These are phyloP conservation scores for Otolemur garnettii DNA, from an alignment of 2,113 vertebrate species.

Conservation along the genomic window DNA sequence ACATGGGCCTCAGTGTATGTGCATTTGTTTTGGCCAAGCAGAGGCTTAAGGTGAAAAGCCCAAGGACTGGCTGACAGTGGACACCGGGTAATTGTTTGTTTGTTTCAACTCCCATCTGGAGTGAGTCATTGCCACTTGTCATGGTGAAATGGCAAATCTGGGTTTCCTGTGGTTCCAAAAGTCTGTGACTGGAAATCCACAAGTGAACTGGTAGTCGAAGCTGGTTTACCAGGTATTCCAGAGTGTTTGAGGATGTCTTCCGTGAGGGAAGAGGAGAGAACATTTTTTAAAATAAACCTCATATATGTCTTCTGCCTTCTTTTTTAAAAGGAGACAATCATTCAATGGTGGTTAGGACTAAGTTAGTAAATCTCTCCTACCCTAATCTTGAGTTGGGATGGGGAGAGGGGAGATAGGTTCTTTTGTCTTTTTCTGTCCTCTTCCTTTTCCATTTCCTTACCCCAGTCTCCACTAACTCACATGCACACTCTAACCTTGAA, in stretches of 20 bases:
- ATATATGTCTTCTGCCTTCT: slow-evolving; percentile 6
- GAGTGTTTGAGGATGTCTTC: slow-evolving; percentile 48
- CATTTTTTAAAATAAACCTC: slow-evolving; percentile 58
- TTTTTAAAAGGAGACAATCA: slow-evolving; percentile 19
- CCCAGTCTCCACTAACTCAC: slow-evolving; percentile 6
- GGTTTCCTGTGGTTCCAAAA: slow-evolving; percentile 71
- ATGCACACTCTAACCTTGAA: slow-evolving; percentile 69
- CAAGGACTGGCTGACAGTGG: neutral
- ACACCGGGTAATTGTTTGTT: slow-evolving; percentile 32
- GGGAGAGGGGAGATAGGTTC: slow-evolving; percentile 48
- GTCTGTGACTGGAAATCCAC: slow-evolving; percentile 69
- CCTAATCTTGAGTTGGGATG: neutral
- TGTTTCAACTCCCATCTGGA: slow-evolving; percentile 45
- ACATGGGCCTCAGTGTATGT: neutral
- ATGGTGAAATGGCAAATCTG: slow-evolving; percentile 76
- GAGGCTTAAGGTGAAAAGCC: slow-evolving; percentile 2
- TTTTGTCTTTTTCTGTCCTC: slow-evolving; percentile 57
- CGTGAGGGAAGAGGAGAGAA: neutral
- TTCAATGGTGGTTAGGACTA: neutral
- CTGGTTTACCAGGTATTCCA: slow-evolving; percentile 43
- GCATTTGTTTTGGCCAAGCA: neutral
- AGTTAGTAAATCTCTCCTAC: neutral
- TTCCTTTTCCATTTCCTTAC: slow-evolving; percentile 18
- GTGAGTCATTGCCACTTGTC: slow-evolving; percentile 74
- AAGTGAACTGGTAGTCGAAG: slow-evolving; percentile 48